Conservation (phyloP, 2,797 vertebrate species). For the Scolopax bukidnonensis region DNA sequence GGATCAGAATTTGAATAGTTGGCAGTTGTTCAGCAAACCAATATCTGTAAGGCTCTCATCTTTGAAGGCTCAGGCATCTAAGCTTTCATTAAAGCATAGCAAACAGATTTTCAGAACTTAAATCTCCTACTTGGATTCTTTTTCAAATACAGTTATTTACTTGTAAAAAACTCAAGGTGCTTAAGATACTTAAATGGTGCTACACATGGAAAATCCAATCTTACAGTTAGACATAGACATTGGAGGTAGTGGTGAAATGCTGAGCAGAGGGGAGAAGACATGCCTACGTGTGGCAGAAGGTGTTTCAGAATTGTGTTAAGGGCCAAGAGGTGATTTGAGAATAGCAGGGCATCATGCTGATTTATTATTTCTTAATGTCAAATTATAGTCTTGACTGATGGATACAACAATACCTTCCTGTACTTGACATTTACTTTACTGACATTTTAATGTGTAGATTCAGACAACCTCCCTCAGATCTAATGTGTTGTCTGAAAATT, state of each 20-base stretch:
- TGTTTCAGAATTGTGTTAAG: background rate
- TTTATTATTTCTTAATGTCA: slow-evolving; percentile 27
- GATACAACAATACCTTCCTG: background rate
- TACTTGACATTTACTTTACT: slow-evolving; percentile 17
- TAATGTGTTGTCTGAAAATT: background rate
- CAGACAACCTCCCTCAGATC: background rate
- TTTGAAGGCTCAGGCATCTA: background rate
- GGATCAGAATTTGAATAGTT: background rate
- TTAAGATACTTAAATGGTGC: background rate
- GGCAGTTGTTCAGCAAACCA: background rate
- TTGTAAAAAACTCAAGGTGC: no score
- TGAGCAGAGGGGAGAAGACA: slow-evolving; percentile 35
- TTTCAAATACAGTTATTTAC: no score
- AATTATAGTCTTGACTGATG: slow-evolving; percentile 3
- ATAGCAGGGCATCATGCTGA: background rate
- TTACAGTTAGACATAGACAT: background rate
- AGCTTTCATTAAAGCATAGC: background rate
- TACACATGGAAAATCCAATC: background rate
- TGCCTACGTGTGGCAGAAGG: background rate
- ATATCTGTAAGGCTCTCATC: background rate
- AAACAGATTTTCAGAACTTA: background rate
- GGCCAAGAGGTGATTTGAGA: background rate
- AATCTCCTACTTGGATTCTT: no score
- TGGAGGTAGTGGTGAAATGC: background rate
- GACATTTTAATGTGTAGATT: background rate